Base-by-base conservation (phyloP, 2,888 invertebrate genomes). In the Dryadula phaetusa region DNA sequence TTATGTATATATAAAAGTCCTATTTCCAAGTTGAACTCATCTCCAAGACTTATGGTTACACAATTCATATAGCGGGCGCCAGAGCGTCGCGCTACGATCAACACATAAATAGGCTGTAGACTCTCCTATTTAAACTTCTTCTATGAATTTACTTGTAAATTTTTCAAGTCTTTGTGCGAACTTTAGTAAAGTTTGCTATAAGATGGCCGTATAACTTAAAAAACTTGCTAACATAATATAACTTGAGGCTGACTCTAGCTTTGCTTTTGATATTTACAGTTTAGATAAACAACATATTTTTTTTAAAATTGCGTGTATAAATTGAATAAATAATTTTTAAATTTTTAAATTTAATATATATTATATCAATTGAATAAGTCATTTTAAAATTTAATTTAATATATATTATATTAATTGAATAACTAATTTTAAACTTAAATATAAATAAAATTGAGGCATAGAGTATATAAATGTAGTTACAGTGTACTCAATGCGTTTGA, bases 31-130 rank as follows among this genome's bases (percentile, higher is more conserved):
- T 64, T 64, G 67, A 67, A 66, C 70, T 72, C 67, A 70, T 73
- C 69, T 58, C 63, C 61, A 62, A 72, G 66, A 72, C 69, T 68
- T 71, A 74, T 73, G 69, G 67, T 62, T 68, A 63, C 64, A 72
- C 69, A 70, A 71, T 69, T 73, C 71, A 66, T 71, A 66, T 67
- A 68, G 46, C 65, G 67, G 76, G 74, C 75, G 75, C 70, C 75
- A 66, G 69, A 66, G 62, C 63, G 74, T 70, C 74, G 70, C 69
- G 54, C 61, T 22, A 68, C 68, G 62, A 32, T 61, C 18, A 52
- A 53, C 56, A 56, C 64, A 22, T 32, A 18, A 54, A 60, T 61
- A 60, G 67, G 44, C 22, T 58, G 58, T 46, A 14, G 66, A 71
- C 46, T 71, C 66, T 74, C 73, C 70, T 64, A 71, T 40, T 56